phyloP scores from a whole-genome alignment of 2,888 invertebrate species.

The Trichogramma evanescens region DNA sequence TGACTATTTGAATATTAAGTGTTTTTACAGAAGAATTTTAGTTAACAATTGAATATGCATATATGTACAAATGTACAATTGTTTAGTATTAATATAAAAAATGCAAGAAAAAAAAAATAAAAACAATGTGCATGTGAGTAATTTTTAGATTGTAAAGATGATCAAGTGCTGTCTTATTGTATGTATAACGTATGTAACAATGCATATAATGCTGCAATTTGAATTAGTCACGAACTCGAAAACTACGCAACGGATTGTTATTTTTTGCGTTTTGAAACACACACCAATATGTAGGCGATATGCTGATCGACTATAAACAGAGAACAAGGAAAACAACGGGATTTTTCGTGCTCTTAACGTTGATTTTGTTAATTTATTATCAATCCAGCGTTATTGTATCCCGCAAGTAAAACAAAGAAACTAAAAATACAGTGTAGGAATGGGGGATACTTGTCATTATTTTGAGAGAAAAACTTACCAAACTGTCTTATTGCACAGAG shows the following conservation, averaged over 20 bases:
- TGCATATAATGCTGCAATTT: not conserved
- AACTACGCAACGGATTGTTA: not conserved
- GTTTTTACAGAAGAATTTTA: too few species aligned
- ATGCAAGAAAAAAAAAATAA: constrained; percentile 1
- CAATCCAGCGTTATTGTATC: constrained; percentile 9
- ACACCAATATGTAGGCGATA: too few species aligned
- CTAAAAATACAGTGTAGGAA: constrained; percentile 13
- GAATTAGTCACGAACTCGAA: not conserved
- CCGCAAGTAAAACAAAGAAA: constrained; percentile 9
- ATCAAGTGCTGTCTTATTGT: not conserved
- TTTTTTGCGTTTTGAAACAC: too few species aligned
- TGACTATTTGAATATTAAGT: too few species aligned
- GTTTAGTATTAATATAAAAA: not conserved
- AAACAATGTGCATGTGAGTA: not conserved
- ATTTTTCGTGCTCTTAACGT: not conserved
- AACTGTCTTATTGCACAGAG: constrained; percentile 37
- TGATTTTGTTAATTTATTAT: constrained; percentile 11
- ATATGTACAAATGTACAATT: not conserved
- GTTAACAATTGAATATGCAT: too few species aligned
- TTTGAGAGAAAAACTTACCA: constrained; percentile 41
- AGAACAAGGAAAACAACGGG: constrained; percentile 13
- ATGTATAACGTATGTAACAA: not conserved
- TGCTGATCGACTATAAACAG: constrained; percentile 5
- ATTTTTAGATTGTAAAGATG: too few species aligned
- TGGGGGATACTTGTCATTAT: constrained; percentile 23